Evolutionary conservation across 2,113 vertebrate species (phyloP).

Genomic region (Sylvilagus bachmani): DNA sequence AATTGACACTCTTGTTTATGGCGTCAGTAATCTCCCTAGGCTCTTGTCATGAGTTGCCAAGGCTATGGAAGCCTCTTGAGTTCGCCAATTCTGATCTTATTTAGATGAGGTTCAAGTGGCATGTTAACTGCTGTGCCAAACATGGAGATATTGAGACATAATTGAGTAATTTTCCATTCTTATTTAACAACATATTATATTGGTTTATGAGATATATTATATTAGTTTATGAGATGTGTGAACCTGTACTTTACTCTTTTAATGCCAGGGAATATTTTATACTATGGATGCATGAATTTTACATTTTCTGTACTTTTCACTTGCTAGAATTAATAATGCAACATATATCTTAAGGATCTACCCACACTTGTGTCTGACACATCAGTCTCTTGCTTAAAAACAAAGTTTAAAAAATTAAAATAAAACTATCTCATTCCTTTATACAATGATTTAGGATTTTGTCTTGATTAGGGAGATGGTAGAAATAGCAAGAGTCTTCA

Average conservation of each 20-base stretch:
- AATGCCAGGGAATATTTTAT: background rate
- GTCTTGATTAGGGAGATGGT: background rate
- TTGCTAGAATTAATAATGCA: background rate
- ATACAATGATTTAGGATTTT: background rate
- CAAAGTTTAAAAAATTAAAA: conserved; percentile 39
- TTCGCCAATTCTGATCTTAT: too few relatives aligned
- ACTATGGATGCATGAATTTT: background rate
- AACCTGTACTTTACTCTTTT: background rate
- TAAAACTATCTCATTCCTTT: background rate
- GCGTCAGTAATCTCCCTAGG: too few relatives aligned
- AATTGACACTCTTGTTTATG: too few relatives aligned
- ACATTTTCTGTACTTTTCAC: background rate
- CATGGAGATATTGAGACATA: background rate
- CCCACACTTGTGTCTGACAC: background rate
- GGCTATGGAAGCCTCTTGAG: too few relatives aligned
- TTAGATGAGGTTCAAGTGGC: too few relatives aligned
- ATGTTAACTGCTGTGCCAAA: too few relatives aligned
- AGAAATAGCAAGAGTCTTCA: background rate
- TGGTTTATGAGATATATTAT: background rate
- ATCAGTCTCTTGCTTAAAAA: background rate
- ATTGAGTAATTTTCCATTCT: background rate
- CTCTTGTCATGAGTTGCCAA: too few relatives aligned
- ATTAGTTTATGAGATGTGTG: background rate
- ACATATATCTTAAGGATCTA: background rate
- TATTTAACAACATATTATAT: background rate